Base-by-base conservation (phyloP, 2,888 invertebrate genomes). In the Branchellion lobata region DNA sequence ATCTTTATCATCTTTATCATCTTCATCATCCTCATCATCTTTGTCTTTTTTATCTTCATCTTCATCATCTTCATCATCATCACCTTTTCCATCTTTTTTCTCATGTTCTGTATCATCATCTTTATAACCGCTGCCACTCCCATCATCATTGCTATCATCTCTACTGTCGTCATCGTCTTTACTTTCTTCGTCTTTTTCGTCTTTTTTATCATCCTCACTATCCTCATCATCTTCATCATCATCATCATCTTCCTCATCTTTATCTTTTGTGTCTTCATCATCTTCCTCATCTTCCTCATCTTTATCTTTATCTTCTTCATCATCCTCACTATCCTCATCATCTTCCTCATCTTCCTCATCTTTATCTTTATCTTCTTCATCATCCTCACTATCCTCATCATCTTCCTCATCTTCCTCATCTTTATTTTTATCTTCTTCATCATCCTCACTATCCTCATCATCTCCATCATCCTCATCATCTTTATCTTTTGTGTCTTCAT, bases 211-310 rank as follows among this genome's bases (percentile, higher is more conserved):
- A n/a, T 75, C 31, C n/a, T 75, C 31, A 24, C 29, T 51, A 18
- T 75, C 75, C n/a, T 75, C 75, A 53, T 75, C 75, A 27, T 29
- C 53, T 27, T 29, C 57, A 11, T 75, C 57, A 31, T 75, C 75
- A 1, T 53, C 53, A 3, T 14, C 31, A 29, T 69, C 69, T 69
- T 69, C 29, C 3, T 31, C 69, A n/a, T 69, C 33, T 69, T 69
- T 69, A 27, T 47, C 51, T 34, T 53, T 51, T 24, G 1, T 51
- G n/a, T 74, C 40, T 8, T 40, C 5, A 3, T 40, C 40, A 11
- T n/a, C 33, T 27, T 69, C 69, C 2, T 73, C 27, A 5, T 36
- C 40, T 5, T 73, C 73, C n/a, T 65, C 65, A 33, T 11, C 53
- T 24, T 61, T 65, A 34, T 65, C 33, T 27, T 77, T 33, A 18